phyloP scores from a whole-genome alignment of 2,888 invertebrate genomes.

The Eudasyphora cyanicolor region DNA sequence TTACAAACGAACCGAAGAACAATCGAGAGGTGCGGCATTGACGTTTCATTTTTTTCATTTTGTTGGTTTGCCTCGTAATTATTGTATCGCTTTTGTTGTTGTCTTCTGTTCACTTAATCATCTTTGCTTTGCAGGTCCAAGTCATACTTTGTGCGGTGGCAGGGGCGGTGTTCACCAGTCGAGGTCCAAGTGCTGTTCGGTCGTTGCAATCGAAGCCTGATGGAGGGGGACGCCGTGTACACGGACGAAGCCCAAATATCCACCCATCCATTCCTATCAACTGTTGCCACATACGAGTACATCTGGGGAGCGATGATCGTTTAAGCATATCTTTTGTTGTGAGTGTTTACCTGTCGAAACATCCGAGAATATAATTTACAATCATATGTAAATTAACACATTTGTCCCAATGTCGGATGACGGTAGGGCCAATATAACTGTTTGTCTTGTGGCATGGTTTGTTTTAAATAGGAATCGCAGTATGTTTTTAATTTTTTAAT shows the following conservation, averaged over 20 bases:
- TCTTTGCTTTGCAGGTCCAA: slow-evolving; percentile 16
- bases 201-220: not conserved
- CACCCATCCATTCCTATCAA: not conserved
- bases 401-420: not conserved
- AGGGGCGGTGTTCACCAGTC: not conserved
- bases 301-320: not conserved
- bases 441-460: slow-evolving; percentile 1
- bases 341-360: slow-evolving; percentile 43
- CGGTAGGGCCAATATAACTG: too few relatives aligned
- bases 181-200: not conserved
- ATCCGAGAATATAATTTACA: slow-evolving; percentile 45
- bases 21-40: slow-evolving; percentile 58
- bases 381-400: slow-evolving; percentile 43
- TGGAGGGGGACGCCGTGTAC: not conserved
- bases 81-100: not conserved
- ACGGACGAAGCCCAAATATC: not conserved
- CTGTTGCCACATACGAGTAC: slow-evolving; percentile 31
- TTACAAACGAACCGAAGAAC: slow-evolving; percentile 48
- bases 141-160: not conserved
- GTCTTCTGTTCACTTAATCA: slow-evolving; percentile 52
- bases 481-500: not conserved
- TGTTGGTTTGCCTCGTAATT: slow-evolving; percentile 52
- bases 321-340: slow-evolving; percentile 36
- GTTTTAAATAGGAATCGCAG: not conserved
- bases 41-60: slow-evolving; percentile 55